phyloP scores from a whole-genome alignment of 2,888 invertebrate genomes.

The Vandiemenella viatica region DNA sequence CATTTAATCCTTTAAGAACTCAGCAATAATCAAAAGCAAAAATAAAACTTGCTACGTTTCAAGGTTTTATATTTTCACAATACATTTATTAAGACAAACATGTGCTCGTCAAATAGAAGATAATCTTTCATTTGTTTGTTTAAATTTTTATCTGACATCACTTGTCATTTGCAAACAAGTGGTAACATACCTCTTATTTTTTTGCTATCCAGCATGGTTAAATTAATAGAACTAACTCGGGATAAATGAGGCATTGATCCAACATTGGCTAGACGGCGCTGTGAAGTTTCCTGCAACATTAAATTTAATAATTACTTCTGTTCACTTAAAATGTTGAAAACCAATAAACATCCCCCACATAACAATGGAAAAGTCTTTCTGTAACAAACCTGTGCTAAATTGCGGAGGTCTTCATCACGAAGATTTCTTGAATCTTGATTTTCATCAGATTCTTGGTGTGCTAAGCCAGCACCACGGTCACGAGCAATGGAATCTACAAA shows the following conservation, averaged over 20 bases:
- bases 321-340: background rate
- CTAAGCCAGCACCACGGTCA: conserved; percentile 20
- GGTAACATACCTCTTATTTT: conserved; percentile 36
- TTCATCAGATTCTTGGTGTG: conserved; percentile 48
- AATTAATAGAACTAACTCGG: conserved; percentile 68
- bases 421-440: conserved; percentile 55
- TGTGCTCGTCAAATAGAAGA: too few species aligned
- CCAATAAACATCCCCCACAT: background rate
- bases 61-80: too few species aligned
- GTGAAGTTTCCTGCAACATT: conserved; percentile 37
- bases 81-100: too few species aligned
- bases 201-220: conserved; percentile 61
- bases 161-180: too few species aligned
- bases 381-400: conserved; percentile 35
- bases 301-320: background rate
- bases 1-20: too few species aligned
- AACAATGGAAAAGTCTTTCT: background rate
- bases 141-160: too few species aligned
- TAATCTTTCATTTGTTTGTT: too few species aligned
- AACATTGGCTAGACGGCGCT: conserved; percentile 50
- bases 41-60: too few species aligned
- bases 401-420: conserved; percentile 51
- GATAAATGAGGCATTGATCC: conserved; percentile 69
- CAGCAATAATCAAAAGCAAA: too few species aligned
- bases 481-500: background rate